phyloP scores from a whole-genome alignment of 23 tunicate species.

The Corella eumyota region DNA sequence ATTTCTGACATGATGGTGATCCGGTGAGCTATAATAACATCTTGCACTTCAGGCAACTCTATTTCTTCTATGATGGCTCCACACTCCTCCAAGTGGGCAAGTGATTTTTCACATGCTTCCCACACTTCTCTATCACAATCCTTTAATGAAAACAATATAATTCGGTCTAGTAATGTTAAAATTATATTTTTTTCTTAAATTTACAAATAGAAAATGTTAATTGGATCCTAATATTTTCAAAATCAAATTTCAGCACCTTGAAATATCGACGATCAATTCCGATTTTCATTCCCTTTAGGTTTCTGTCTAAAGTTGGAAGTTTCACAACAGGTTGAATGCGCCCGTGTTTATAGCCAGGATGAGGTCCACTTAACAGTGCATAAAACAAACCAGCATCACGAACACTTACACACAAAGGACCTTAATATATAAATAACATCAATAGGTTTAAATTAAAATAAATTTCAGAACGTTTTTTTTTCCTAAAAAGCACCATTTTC shows the following conservation, averaged over 20 bases:
- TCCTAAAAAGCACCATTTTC: too few relatives aligned
- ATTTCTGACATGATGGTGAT: constrained; percentile 45
- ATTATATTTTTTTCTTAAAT: background rate
- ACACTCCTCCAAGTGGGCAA: constrained; percentile 1
- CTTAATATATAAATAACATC: constrained; percentile 6
- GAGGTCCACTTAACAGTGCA: constrained; percentile 40
- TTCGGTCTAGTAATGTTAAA: background rate
- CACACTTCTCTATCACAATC: constrained; percentile 33
- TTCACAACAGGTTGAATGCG: constrained; percentile 34
- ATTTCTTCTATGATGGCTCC: constrained; percentile 23
- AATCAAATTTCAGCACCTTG: constrained; percentile 16
- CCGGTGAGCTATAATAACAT: constrained; percentile 28
- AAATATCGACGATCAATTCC: constrained; percentile 56
- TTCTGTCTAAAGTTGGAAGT: constrained; percentile 24
- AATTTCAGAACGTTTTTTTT: too few relatives aligned
- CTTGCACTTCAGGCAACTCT: constrained; percentile 34
- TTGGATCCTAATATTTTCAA: background rate
- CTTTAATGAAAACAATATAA: constrained; percentile 3
- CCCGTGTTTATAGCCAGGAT: constrained; percentile 23
- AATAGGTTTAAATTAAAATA: too few relatives aligned
- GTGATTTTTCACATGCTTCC: constrained; percentile 9
- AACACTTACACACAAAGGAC: constrained; percentile 51
- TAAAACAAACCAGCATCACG: constrained; percentile 53
- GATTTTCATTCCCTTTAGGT: constrained; percentile 36
- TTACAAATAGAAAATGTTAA: background rate